These are phyloP conservation scores for Cygnus atratus DNA, from an alignment of 2,113 vertebrate genomes.

Conservation along the genomic window DNA sequence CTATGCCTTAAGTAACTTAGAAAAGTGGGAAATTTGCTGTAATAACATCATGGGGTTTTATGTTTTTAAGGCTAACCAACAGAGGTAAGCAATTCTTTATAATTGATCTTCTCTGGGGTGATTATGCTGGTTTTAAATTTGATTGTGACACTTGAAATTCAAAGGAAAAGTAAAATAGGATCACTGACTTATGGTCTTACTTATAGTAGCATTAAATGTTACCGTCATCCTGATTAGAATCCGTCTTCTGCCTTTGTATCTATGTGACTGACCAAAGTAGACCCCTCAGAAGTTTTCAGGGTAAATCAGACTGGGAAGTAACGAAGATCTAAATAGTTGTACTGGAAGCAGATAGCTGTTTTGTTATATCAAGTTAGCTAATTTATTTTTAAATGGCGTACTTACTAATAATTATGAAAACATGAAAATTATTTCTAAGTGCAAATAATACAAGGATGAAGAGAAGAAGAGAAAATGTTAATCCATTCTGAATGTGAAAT, in stretches of 20 bases:
- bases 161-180: background rate
- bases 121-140: accelerated
- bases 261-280: background rate
- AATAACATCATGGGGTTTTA: background rate
- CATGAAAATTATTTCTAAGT: background rate
- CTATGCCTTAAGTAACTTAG: background rate
- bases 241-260: background rate
- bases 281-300: background rate
- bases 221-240: too few relatives aligned
- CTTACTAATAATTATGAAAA: background rate
- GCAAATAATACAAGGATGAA: background rate
- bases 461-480: background rate
- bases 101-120: background rate
- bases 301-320: background rate
- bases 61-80: background rate
- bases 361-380: too few relatives aligned
- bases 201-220: background rate
- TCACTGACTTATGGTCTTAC: background rate
- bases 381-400: background rate
- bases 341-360: background rate
- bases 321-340: background rate
- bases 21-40: background rate
- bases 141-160: background rate
- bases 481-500: background rate
- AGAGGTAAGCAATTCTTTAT: background rate